Percentiles rank a stretch among this genome's conserved stretches.
Conservation (phyloP, 2,888 invertebrate genomes). For the Cheilosia soror region DNA sequence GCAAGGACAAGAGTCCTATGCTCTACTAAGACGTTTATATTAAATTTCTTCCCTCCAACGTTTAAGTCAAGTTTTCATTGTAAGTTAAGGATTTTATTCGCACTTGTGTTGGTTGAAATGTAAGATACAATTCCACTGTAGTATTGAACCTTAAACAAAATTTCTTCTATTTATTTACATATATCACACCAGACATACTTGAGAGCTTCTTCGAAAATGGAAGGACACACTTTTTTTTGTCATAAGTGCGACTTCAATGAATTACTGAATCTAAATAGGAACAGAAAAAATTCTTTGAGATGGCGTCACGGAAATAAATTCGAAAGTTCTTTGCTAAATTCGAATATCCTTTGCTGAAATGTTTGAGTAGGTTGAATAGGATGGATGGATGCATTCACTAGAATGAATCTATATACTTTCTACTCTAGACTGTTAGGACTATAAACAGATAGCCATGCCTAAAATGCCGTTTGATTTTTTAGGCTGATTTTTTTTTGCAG, state of each 20-base stretch:
- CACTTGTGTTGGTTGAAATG: neutral
- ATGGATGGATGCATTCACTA: no score
- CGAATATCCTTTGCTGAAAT: neutral
- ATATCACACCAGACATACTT: neutral
- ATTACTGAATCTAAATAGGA: neutral
- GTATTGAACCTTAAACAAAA: no score
- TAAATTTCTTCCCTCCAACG: conserved; percentile 7
- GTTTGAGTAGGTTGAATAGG: neutral
- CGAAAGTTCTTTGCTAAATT: neutral
- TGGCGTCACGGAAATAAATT: neutral
- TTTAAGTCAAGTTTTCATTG: conserved; percentile 17
- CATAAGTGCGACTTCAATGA: neutral
- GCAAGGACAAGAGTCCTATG: conserved; percentile 3
- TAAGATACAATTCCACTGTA: no score
- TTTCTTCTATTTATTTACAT: neutral
- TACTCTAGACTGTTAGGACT: no score
- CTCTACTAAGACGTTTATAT: conserved; percentile 15
- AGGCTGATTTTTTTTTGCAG: no score
- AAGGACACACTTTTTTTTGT: neutral
- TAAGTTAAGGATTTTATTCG: conserved; percentile 1
- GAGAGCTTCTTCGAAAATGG: neutral
- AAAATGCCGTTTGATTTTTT: no score
- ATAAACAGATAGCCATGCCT: no score
- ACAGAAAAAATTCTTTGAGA: neutral
- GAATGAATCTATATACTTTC: no score